Evolutionary conservation across 2,113 vertebrate genomes (phyloP), one percentile per base, ranked within the genome.

Genomic region (Heptranchias perlo): DNA sequence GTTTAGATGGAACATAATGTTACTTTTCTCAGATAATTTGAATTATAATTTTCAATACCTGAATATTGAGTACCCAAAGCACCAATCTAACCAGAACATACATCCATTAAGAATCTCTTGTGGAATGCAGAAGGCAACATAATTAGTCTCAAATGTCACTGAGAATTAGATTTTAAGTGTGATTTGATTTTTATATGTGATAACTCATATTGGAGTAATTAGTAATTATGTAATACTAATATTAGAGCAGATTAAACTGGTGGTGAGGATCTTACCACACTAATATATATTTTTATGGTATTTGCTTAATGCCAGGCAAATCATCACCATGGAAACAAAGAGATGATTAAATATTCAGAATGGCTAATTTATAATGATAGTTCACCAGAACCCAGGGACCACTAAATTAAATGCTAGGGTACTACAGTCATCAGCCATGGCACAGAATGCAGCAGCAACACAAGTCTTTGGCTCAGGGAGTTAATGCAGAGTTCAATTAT

Each of bases 141-240:
- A 92, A 62, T 92, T 61, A 35, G 54, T 21, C 58, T 62, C 16
- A 62, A 62, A 93, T 93, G 89, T 93, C 89, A 93, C 35, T 62
- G 58, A 62, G 58, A 58, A 62, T 93, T 8, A 93, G 14, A 18
- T 23, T 35, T 62, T 93, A 62, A 61, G 35, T 21, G 35, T 39
- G 89, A 93, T 62, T 93, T n/a, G 31, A 93, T 93, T 93, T 89
- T 93, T 62, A 93, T 93, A 62, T 93, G 18, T 62, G 35, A 91
- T 54, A 93, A 93, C n/a, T 62, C 62, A 39, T 93, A 62, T 62
- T 62, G 16, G 58, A 92, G 54, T 39, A 62, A 93, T 93, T 58
- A 91, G 52, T 61, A 91, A 91, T 52, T 54, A 89, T 69, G 67
- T 69, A 69, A 69, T 69, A 61, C 61, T 61, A 91, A 39, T 93